Base-by-base conservation (phyloP, 1,140 invertebrate species). In the Drosophila kepulauana region DNA sequence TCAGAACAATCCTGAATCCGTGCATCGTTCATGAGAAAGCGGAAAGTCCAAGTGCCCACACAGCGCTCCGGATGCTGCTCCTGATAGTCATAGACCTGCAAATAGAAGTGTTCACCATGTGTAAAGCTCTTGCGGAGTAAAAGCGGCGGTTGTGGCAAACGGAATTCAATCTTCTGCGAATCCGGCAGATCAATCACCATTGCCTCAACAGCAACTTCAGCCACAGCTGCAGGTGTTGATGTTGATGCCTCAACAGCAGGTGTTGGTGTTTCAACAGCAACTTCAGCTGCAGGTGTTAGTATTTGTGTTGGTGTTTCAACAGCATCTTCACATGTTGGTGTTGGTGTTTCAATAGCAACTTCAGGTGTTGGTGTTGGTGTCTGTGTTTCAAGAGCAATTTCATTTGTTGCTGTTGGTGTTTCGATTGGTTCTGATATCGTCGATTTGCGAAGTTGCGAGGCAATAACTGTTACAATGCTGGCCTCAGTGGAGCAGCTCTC, bases 81-180 rank as follows among this genome's bases (percentile, higher is more conserved):
- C 33, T 70, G 46, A 45, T 65, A 80, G n/a, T 75, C 66, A 25
- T 81, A 81, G 35, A 84, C 25, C 1, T 64, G 52, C n/a, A 86
- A 10, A 35, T 75, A 84, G 16, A 81, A 78, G 35, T 59, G 28
- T 2, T 46, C 20, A 1, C 38, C 70, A 16, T 6, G 33, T 0
- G 1, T 33, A 10, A 63, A 84, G 1, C 57, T 67, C 20, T 85
- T 13, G 1, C 48, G 20, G 0, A 86, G n/a, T 11, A 58, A 13
- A 5, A 86, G 30, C 0, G 71, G 75, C 6, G 59, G 43, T n/a
- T 63, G 20, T 1, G 41, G 41, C n/a, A 43, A 3, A 64, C 13
- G 7, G 51, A 8, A 11, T 5, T 1, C 25, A 7, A 28, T 10
- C 1, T 35, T 46, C 16, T 57, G 64, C 5, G 59, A 20, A 4